A percentile compares a stretch with the other conserved stretches of the same genome.
Evolutionary conservation across 2,888 invertebrate species (phyloP).

Genomic region (Cylloceria caligata): DNA sequence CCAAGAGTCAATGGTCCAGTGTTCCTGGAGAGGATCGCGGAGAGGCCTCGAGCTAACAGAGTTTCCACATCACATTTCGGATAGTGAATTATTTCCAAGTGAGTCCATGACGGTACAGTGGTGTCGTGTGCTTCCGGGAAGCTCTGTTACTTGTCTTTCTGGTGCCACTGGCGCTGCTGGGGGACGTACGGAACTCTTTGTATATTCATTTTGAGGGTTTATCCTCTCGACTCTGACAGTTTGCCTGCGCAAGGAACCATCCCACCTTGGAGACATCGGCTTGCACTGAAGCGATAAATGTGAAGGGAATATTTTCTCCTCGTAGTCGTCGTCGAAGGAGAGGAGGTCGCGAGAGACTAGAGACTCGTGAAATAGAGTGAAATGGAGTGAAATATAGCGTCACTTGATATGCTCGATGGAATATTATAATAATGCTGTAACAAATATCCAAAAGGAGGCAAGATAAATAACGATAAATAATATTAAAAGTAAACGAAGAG

Average conservation of each 20-base stretch:
- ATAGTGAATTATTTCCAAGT: constrained; percentile 57
- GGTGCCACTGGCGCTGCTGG: background rate
- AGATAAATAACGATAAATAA: constrained; percentile 10
- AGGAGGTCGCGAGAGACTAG: constrained; percentile 40
- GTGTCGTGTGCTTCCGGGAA: background rate
- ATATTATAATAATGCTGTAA: constrained; percentile 8
- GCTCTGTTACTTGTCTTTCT: constrained; percentile 6
- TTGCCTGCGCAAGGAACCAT: constrained; percentile 14
- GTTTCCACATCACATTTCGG: constrained; percentile 35
- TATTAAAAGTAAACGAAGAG: background rate
- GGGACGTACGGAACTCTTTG: constrained; percentile 42
- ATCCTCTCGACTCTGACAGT: constrained; percentile 49
- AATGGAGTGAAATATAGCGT: constrained; percentile 33
- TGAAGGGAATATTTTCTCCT: constrained; percentile 54
- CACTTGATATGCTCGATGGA: constrained; percentile 18
- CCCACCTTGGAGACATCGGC: constrained; percentile 51
- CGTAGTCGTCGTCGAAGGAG: constrained; percentile 26
- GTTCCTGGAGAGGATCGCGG: constrained; percentile 1
- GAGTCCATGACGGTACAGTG: constrained; percentile 11
- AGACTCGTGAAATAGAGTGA: constrained; percentile 41
- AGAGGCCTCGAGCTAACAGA: background rate
- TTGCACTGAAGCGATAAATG: constrained; percentile 62
- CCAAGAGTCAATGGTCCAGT: constrained; percentile 17
- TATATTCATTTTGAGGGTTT: constrained; percentile 63
- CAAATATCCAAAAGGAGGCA: background rate